Conservation (phyloP, 2,888 invertebrate species). For the Cecidostiba fungosa region DNA sequence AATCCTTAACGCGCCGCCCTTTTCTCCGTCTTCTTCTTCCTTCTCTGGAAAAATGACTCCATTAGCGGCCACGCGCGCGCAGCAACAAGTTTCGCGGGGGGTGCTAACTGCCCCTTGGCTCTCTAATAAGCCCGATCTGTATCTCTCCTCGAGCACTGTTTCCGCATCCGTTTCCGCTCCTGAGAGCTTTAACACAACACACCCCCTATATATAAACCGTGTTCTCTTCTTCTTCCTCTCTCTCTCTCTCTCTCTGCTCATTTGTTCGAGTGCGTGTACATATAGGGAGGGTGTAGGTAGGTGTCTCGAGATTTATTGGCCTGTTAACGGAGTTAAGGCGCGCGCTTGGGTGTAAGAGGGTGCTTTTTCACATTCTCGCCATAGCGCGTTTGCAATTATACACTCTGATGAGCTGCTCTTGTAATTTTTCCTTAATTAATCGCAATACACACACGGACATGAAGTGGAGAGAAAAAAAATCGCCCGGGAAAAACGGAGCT, state of each 20-base stretch:
- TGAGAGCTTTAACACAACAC: too few relatives aligned
- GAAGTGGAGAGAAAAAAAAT: too few relatives aligned
- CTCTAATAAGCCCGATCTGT: constrained; percentile 77
- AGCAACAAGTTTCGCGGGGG: constrained; percentile 76
- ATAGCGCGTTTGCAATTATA: neutral
- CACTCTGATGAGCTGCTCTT: neutral
- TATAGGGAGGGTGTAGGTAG: neutral
- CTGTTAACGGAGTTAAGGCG: constrained; percentile 70
- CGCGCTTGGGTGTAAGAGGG: constrained; percentile 54
- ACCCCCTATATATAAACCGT: neutral
- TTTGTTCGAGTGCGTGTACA: neutral
- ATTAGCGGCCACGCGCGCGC: constrained; percentile 71
- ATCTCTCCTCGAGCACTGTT: constrained; percentile 67
- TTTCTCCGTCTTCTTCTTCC: constrained; percentile 62
- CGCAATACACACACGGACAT: neutral
- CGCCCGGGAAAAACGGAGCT: neutral
- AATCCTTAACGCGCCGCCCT: constrained; percentile 75
- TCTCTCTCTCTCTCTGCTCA: too few relatives aligned
- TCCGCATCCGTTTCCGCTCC: constrained; percentile 45
- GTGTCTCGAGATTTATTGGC: constrained; percentile 72
- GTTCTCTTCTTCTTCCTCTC: neutral
- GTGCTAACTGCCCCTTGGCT: constrained; percentile 75
- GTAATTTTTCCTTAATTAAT: neutral
- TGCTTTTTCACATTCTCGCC: constrained; percentile 34
- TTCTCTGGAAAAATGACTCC: constrained; percentile 78